Conservation (phyloP, 2,797 vertebrate genomes). For the Myotis planiceps region DNA sequence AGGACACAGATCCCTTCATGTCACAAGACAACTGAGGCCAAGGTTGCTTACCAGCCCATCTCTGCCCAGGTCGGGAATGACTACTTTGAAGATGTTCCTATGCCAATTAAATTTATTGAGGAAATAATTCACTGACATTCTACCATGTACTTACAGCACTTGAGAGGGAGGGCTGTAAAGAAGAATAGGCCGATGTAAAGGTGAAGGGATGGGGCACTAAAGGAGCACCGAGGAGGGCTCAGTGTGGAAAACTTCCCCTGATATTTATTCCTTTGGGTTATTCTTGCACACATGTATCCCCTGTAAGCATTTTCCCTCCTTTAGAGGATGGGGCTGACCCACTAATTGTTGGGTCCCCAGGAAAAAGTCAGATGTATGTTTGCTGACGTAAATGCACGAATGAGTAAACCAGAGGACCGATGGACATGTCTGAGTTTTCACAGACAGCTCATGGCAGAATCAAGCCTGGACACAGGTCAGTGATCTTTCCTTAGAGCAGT, state of each 20-base stretch:
- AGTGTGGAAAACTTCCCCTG: rapidly evolving
- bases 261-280: background rate
- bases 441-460: background rate
- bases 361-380: background rate
- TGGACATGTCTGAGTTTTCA: background rate
- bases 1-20: background rate
- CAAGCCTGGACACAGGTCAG: background rate
- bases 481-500: background rate
- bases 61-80: background rate
- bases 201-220: background rate
- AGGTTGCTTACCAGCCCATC: background rate
- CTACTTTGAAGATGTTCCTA: background rate
- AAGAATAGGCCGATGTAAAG: rapidly evolving
- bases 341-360: background rate
- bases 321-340: background rate
- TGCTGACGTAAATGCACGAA: background rate
- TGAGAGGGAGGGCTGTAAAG: background rate
- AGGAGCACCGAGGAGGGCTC: rapidly evolving
- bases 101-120: background rate
- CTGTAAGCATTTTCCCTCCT: background rate
- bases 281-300: rapidly evolving
- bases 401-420: background rate
- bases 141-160: rapidly evolving
- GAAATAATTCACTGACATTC: background rate
- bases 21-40: background rate